Conservation (phyloP, 2,888 invertebrate genomes). For the Eumerus sabulonum region DNA sequence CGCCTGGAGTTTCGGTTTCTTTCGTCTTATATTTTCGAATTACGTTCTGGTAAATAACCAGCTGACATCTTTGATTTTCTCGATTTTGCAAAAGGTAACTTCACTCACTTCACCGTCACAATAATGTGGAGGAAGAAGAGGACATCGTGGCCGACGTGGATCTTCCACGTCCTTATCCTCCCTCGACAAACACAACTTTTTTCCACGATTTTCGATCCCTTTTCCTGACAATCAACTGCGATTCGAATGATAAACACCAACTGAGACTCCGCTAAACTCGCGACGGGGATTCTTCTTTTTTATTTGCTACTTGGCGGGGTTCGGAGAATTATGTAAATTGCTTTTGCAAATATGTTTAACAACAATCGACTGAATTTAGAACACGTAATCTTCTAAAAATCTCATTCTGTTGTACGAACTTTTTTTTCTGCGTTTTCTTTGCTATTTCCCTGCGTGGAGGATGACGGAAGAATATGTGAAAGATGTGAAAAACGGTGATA, state of each 20-base stretch:
- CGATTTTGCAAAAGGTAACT: slow-evolving; percentile 34
- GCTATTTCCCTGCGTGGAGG: slow-evolving; percentile 1
- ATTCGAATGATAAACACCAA: background rate
- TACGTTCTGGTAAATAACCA: slow-evolving; percentile 17
- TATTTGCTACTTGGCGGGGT: background rate
- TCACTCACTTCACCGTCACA: slow-evolving; percentile 10
- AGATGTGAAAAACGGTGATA: slow-evolving; percentile 46
- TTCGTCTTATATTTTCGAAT: slow-evolving; percentile 5
- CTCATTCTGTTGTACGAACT: too few species aligned
- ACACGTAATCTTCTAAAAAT: slow-evolving; percentile 57
- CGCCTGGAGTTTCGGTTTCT: background rate
- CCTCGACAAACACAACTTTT: too few species aligned
- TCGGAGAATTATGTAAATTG: slow-evolving; percentile 28
- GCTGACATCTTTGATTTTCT: slow-evolving; percentile 32
- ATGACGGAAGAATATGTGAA: slow-evolving; percentile 48
- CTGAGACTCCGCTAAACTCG: too few species aligned
- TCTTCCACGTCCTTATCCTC: too few species aligned
- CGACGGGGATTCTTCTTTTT: background rate
- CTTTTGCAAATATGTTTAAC: slow-evolving; percentile 53
- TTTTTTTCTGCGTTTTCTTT: slow-evolving; percentile 11
- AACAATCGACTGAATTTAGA: slow-evolving; percentile 44
- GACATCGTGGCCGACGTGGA: too few species aligned
- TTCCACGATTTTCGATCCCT: slow-evolving; percentile 17
- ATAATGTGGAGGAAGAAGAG: slow-evolving; percentile 1
- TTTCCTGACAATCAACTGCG: slow-evolving; percentile 34